Conservation (phyloP, 2,888 invertebrate species). For the Hyposoter dolosus region DNA sequence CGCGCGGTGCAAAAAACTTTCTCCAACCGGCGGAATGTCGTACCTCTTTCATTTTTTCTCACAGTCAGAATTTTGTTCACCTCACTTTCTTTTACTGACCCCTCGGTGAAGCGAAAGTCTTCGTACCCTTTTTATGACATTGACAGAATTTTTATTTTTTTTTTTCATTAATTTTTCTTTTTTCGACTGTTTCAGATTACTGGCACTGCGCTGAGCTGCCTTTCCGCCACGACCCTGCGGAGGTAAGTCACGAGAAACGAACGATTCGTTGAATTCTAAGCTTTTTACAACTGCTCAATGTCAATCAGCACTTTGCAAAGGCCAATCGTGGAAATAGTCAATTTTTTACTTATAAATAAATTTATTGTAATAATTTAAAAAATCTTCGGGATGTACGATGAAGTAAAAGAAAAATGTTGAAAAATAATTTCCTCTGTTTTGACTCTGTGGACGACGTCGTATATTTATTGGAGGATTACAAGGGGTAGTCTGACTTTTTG, state of each 20-base stretch:
- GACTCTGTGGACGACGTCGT: conserved; percentile 51
- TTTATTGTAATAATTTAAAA: conserved; percentile 31
- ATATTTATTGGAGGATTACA: conserved; percentile 63
- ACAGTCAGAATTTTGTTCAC: conserved; percentile 14
- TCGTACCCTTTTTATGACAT: conserved; percentile 1
- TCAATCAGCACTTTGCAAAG: conserved; percentile 9
- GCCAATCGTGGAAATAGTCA: neutral
- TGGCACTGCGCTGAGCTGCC: conserved; percentile 75
- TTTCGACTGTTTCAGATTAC: conserved; percentile 77
- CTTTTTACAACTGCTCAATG: conserved; percentile 4
- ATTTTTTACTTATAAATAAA: conserved; percentile 7
- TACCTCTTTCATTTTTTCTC: conserved; percentile 46
- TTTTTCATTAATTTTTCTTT: conserved; percentile 42
- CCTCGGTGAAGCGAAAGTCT: conserved; percentile 24
- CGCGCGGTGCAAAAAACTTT: conserved; percentile 72
- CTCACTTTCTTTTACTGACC: conserved; percentile 21
- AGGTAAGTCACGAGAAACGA: conserved; percentile 74
- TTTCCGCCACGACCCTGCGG: conserved; percentile 71
- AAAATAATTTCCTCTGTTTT: conserved; percentile 35
- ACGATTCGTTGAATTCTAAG: neutral
- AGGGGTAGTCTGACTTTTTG: conserved; percentile 64
- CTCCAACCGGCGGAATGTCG: conserved; percentile 64
- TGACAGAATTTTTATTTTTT: neutral
- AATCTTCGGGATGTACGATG: conserved; percentile 7
- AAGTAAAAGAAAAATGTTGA: conserved; percentile 14